Evolutionary conservation across 2,888 invertebrate species (phyloP).

Genomic region (Linnaemya vulpina): DNA sequence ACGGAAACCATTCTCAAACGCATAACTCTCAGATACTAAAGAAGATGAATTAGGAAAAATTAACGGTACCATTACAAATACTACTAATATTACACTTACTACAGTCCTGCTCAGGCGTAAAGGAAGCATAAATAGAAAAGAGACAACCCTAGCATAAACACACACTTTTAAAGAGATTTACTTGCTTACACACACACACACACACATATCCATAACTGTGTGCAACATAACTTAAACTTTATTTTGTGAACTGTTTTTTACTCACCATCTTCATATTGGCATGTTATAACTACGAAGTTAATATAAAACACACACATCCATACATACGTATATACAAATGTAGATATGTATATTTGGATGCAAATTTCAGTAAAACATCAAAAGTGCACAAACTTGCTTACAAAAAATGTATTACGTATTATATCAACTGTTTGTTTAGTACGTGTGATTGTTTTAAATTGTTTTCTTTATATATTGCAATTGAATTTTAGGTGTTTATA

Average conservation of each 20-base stretch:
- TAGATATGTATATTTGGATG: neutral
- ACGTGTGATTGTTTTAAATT: slow-evolving; percentile 6
- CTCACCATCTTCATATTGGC: slow-evolving; percentile 65
- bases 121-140: slow-evolving; percentile 34
- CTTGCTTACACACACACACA: neutral
- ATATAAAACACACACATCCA: neutral
- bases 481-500: slow-evolving; percentile 21
- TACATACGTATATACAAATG: no score
- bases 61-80: slow-evolving; percentile 64
- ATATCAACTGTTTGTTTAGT: neutral
- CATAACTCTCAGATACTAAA: slow-evolving; percentile 6
- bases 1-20: slow-evolving; percentile 62
- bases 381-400: slow-evolving; percentile 4
- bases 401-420: no score
- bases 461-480: slow-evolving; percentile 11
- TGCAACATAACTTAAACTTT: neutral
- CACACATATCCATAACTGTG: no score
- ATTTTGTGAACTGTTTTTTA: slow-evolving; percentile 19
- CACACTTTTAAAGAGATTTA: neutral
- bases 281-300: slow-evolving; percentile 17
- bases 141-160: slow-evolving; percentile 24
- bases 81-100: slow-evolving; percentile 63
- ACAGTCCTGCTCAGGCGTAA: slow-evolving; percentile 65
- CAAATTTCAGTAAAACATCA: slow-evolving; percentile 16
- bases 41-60: slow-evolving; percentile 33